Evolutionary conservation across 2,888 invertebrate species (phyloP).

Genomic region (Muscina levida): DNA sequence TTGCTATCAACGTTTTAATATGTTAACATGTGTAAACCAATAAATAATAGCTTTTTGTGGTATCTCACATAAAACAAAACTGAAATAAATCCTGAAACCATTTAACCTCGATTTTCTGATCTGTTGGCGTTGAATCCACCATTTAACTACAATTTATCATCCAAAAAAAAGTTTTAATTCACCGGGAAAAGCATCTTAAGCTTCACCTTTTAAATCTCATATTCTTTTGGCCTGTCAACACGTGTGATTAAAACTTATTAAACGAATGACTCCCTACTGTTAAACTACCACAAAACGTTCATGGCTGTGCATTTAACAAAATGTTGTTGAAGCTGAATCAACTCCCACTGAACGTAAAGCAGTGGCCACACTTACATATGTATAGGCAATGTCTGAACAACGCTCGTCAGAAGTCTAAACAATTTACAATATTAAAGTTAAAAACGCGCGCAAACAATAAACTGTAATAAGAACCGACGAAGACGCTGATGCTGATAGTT

Average conservation of each 20-base stretch:
- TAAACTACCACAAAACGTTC: conserved; percentile 19
- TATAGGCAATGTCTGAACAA: conserved; percentile 9
- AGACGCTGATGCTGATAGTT: not conserved
- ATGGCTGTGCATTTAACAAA: not conserved
- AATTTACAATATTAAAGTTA: conserved; percentile 56
- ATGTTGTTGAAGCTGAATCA: conserved; percentile 2
- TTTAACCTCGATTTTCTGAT: conserved; percentile 20
- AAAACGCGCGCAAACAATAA: no score
- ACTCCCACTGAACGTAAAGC: conserved; percentile 63
- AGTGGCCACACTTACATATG: conserved; percentile 13
- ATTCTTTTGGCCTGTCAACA: conserved; percentile 66
- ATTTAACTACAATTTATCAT: conserved; percentile 60
- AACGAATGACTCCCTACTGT: conserved; percentile 65
- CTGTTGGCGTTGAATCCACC: conserved; percentile 7
- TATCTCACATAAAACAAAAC: no score
- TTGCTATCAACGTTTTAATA: not conserved
- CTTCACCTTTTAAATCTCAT: conserved; percentile 52
- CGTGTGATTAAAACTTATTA: conserved; percentile 68
- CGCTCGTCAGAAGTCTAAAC: conserved; percentile 59
- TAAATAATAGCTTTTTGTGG: conserved; percentile 41
- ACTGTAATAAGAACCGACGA: conserved; percentile 26
- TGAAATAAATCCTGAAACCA: conserved; percentile 30
- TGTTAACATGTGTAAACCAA: conserved; percentile 16
- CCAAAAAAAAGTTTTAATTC: conserved; percentile 2
- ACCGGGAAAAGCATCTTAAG: conserved; percentile 58